Conservation (phyloP, 2,888 invertebrate species). For the Drosophila mettleri region DNA sequence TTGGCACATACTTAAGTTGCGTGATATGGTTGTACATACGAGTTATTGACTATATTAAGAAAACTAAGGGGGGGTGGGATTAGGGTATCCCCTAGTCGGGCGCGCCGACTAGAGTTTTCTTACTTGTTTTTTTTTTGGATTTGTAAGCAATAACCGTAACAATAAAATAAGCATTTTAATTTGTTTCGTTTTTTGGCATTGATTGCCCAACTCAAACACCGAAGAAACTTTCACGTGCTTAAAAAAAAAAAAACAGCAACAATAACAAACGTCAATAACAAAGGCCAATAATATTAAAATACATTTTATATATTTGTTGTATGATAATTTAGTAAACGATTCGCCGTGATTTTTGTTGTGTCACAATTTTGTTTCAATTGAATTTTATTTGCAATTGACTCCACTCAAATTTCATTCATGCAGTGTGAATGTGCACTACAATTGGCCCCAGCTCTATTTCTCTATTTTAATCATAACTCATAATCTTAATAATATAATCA, state of each 20-base stretch:
- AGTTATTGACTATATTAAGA: too few species aligned
- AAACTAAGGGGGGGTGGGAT: too few species aligned
- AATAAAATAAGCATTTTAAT: constrained; percentile 12
- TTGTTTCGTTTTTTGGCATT: constrained; percentile 27
- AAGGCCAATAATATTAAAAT: constrained; percentile 49
- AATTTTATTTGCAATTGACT: constrained; percentile 28
- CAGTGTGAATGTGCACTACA: background rate
- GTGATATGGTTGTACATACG: too few species aligned
- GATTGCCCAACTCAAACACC: constrained; percentile 7
- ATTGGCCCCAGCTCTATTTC: constrained; percentile 18
- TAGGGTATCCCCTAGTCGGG: too few species aligned
- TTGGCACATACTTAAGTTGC: too few species aligned
- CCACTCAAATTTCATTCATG: constrained; percentile 30
- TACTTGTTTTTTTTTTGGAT: too few species aligned
- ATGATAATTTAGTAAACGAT: constrained; percentile 26
- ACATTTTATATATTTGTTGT: constrained; percentile 33
- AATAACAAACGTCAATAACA: constrained; percentile 34
- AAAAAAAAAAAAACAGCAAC: constrained; percentile 4
- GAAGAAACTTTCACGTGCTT: constrained; percentile 17
- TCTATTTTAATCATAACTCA: constrained; percentile 59
- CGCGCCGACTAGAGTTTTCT: too few species aligned
- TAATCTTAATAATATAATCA: constrained; percentile 65
- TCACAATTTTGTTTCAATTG: constrained; percentile 44
- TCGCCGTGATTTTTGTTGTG: constrained; percentile 38
- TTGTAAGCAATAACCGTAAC: constrained; percentile 18